Conservation (phyloP, 2,888 invertebrate genomes). For the Margaritifera margaritifera region DNA sequence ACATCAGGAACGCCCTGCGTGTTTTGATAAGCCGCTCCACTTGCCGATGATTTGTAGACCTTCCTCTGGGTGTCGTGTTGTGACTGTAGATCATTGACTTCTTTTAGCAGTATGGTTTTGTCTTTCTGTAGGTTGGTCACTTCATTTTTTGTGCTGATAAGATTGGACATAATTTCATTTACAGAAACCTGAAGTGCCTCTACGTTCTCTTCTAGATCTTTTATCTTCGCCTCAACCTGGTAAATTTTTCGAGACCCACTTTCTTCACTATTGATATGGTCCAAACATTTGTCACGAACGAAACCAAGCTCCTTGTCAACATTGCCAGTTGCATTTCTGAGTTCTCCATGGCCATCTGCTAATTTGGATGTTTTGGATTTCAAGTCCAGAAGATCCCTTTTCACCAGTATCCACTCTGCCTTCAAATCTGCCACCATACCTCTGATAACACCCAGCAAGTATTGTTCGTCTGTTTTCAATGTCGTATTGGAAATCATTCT, state of each 20-base stretch:
- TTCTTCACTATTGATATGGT: constrained; percentile 11
- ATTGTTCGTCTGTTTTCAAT: constrained; percentile 18
- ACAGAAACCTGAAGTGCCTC: constrained; percentile 14
- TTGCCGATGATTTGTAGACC: neutral
- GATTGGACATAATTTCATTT: constrained; percentile 17
- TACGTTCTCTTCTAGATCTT: constrained; percentile 27
- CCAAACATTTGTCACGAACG: constrained; percentile 8
- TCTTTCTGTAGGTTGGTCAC: constrained; percentile 14
- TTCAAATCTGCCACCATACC: constrained; percentile 66
- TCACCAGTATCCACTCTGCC: constrained; percentile 70
- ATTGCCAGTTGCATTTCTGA: constrained; percentile 37
- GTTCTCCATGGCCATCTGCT: constrained; percentile 33
- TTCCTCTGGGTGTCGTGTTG: neutral
- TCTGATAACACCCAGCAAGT: constrained; percentile 39
- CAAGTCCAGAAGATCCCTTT: constrained; percentile 63
- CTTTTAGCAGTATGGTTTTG: constrained; percentile 8
- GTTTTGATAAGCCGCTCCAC: too few relatives aligned
- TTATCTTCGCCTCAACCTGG: constrained; percentile 26
- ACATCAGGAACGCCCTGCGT: too few relatives aligned
- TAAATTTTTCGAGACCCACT: constrained; percentile 15
- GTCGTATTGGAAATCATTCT: constrained; percentile 6
- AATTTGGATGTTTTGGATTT: constrained; percentile 44
- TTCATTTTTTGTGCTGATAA: constrained; percentile 12
- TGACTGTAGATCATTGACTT: constrained; percentile 12
- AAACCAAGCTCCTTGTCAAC: constrained; percentile 24